Conservation (phyloP, 37 sponge, comb jelly and placozoan genomes). For the Chondrilla cf. caribensis region DNA sequence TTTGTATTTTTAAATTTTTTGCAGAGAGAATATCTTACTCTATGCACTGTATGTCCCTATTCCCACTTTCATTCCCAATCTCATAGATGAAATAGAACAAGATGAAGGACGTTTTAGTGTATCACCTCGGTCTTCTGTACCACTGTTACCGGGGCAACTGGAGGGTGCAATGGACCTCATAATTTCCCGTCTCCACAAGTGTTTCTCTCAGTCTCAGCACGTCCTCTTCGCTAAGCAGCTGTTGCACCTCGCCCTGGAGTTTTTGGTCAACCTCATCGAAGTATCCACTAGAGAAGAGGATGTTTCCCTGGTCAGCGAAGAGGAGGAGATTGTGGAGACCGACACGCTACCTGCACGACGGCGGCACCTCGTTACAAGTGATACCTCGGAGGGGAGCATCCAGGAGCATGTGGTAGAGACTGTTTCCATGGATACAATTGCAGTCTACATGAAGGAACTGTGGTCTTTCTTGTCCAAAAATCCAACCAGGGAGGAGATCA, state of each 20-base stretch:
- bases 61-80: too few species aligned
- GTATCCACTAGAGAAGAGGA: slow-evolving; percentile 35
- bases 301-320: background rate
- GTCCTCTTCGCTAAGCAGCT: slow-evolving; percentile 71
- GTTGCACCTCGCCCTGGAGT: slow-evolving; percentile 67
- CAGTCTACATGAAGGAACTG: slow-evolving; percentile 7
- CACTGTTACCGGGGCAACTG: slow-evolving; percentile 13
- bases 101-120: background rate
- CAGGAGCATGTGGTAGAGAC: background rate
- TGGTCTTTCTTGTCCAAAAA: slow-evolving; percentile 2
- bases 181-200: background rate
- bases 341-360: background rate
- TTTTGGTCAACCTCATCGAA: slow-evolving; percentile 50
- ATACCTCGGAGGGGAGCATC: slow-evolving; percentile 1
- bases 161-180: slow-evolving; percentile 13
- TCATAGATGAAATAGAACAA: background rate
- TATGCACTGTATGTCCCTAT: too few species aligned
- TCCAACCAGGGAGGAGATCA: background rate
- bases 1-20: too few species aligned
- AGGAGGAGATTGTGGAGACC: background rate
- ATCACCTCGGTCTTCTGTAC: background rate
- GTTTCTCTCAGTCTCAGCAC: slow-evolving; percentile 21
- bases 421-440: slow-evolving; percentile 9
- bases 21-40: too few species aligned
- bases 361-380: background rate